phyloP scores from a whole-genome alignment of 2,888 invertebrate genomes.

The Serrognathus titanus region DNA sequence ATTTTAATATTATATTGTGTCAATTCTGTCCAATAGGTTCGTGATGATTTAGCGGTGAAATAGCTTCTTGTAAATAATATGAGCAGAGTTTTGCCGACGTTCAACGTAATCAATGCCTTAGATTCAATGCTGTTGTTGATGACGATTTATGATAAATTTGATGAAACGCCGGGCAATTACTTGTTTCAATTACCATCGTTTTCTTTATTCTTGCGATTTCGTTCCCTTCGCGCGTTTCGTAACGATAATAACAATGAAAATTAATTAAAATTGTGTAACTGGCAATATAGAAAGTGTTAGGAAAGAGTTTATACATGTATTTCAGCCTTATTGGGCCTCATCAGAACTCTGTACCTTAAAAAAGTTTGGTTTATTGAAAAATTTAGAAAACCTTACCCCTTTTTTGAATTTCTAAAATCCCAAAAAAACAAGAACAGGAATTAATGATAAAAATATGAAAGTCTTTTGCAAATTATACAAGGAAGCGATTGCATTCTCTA shows the following conservation, averaged over 20 bases:
- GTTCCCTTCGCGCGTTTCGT: slow-evolving; percentile 4
- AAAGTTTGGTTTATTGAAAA: too few relatives aligned
- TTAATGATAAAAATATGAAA: too few relatives aligned
- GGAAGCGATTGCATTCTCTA: too few relatives aligned
- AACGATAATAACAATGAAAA: not conserved
- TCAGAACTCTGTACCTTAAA: too few relatives aligned
- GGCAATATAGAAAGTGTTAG: too few relatives aligned
- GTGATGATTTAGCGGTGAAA: slow-evolving; percentile 20
- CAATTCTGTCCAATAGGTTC: slow-evolving; percentile 18
- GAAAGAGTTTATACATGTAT: too few relatives aligned
- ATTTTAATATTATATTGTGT: slow-evolving; percentile 19
- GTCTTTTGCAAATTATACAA: too few relatives aligned
- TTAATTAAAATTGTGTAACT: too few relatives aligned
- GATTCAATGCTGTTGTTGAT: not conserved
- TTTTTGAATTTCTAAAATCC: too few relatives aligned
- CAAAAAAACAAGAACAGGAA: too few relatives aligned
- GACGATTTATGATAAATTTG: not conserved
- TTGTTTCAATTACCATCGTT: not conserved
- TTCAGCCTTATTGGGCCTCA: too few relatives aligned
- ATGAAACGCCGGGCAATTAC: not conserved
- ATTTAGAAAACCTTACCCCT: too few relatives aligned
- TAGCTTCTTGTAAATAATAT: slow-evolving; percentile 20
- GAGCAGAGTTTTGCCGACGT: slow-evolving; percentile 2
- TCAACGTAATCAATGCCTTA: not conserved
- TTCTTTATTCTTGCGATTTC: not conserved